phyloP scores from a whole-genome alignment of 2,113 vertebrate species.

The Hyla sarda region DNA sequence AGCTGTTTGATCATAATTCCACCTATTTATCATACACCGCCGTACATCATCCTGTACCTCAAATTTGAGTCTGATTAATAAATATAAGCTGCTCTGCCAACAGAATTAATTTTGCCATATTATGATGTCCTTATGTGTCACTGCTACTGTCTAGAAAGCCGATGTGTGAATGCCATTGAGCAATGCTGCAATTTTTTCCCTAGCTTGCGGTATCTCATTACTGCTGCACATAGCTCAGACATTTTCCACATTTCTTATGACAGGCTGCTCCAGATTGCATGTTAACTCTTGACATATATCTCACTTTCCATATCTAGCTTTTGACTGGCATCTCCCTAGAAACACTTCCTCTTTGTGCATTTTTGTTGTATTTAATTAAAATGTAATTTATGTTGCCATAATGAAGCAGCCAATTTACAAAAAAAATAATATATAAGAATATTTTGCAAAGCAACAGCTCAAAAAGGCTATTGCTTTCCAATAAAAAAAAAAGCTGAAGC shows the following conservation, averaged over 20 bases:
- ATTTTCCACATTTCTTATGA: slow-evolving; percentile 10
- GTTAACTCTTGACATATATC: background rate
- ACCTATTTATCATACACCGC: slow-evolving; percentile 16
- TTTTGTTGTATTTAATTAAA: background rate
- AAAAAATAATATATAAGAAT: background rate
- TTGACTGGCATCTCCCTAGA: background rate
- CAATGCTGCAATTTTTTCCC: slow-evolving; percentile 3
- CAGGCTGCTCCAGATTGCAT: slow-evolving; percentile 14
- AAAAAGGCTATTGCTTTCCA: background rate
- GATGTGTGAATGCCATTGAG: slow-evolving; percentile 31
- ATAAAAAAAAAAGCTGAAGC: too few relatives aligned
- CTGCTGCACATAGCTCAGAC: background rate
- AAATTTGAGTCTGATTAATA: slow-evolving; percentile 26
- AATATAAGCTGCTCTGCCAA: slow-evolving; percentile 32
- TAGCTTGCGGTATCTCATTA: slow-evolving; percentile 34
- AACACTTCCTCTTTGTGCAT: background rate
- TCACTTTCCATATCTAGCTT: background rate
- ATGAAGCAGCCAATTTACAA: background rate
- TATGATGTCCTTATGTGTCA: slow-evolving; percentile 27
- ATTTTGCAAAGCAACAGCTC: background rate
- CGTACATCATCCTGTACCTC: slow-evolving; percentile 5
- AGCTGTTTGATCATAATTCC: slow-evolving; percentile 30
- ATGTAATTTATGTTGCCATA: background rate
- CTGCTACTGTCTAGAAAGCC: slow-evolving; percentile 20
- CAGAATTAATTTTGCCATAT: slow-evolving; percentile 14